phyloP scores from a whole-genome alignment of 1,140 invertebrate genomes.

The Heliconius hermathena region DNA sequence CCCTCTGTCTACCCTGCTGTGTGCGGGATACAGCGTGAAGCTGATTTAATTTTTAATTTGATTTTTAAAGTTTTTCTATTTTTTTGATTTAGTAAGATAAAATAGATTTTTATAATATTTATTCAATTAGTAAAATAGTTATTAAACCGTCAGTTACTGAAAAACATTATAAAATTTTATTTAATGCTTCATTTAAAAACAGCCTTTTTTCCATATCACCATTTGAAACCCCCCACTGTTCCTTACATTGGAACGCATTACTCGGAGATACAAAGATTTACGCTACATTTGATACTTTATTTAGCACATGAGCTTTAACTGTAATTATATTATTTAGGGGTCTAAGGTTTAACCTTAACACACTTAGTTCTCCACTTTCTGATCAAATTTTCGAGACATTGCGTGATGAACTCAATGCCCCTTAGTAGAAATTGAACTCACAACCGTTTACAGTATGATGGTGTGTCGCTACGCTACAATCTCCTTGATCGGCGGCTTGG shows the following conservation, averaged over 20 bases:
- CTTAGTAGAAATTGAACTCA: no score
- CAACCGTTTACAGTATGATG: no score
- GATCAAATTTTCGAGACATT: not conserved
- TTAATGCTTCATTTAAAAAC: not conserved
- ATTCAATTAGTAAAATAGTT: no score
- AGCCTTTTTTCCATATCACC: not conserved
- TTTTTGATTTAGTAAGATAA: no score
- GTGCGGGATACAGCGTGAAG: no score
- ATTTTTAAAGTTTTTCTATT: no score
- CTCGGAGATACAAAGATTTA: conserved; percentile 50
- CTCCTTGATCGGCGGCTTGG: no score
- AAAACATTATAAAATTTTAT: not conserved
- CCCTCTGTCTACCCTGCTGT: no score
- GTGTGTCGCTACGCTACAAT: no score
- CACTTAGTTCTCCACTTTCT: not conserved
- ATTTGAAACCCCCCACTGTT: not conserved
- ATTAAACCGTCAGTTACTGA: no score
- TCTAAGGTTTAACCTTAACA: not conserved
- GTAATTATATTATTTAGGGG: not conserved
- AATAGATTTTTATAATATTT: no score
- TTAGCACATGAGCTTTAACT: conserved; percentile 32
- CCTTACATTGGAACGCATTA: conserved; percentile 48
- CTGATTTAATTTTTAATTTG: no score
- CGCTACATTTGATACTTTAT: conserved; percentile 46
- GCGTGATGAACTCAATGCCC: not conserved